These are phyloP conservation scores for Anoura caudifer DNA, from an alignment of 2,113 vertebrate genomes.

Conservation along the genomic window DNA sequence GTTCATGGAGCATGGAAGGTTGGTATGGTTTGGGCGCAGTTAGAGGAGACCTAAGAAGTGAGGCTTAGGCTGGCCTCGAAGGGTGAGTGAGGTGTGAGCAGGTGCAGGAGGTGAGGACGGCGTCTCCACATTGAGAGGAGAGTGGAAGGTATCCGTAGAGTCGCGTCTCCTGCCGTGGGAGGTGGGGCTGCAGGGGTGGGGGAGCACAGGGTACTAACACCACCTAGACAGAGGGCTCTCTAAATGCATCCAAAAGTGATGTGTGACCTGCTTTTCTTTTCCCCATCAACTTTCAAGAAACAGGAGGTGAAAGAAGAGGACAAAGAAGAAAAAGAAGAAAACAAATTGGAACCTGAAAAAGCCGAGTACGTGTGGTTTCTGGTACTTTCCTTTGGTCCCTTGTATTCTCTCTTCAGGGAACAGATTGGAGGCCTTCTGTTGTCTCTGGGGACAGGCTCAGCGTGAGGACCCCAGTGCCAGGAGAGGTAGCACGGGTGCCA, in stretches of 20 bases:
- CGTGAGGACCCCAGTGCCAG: fast-evolving
- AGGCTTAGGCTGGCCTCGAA: background rate
- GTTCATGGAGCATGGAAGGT: fast-evolving
- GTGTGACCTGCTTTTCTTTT: background rate
- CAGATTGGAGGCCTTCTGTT: background rate
- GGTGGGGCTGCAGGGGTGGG: background rate
- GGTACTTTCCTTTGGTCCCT: background rate
- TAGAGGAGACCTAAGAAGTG: background rate
- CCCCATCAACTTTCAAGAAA: conserved; percentile 77
- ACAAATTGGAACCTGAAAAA: conserved; percentile 86
- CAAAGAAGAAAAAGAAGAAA: conserved; percentile 84
- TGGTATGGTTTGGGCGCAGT: background rate
- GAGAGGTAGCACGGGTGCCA: fast-evolving
- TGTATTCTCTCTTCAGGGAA: background rate
- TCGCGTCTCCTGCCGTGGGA: fast-evolving
- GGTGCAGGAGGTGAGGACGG: background rate
- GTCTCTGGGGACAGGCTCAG: background rate
- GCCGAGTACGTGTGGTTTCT: conserved; percentile 84
- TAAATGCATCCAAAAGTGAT: background rate
- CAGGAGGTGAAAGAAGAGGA: conserved; percentile 83
- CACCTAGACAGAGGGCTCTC: fast-evolving
- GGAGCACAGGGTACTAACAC: background rate
- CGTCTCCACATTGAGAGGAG: background rate
- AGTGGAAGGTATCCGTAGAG: background rate
- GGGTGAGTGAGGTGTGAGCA: background rate